Evolutionary conservation across 2,113 vertebrate genomes (phyloP).

Genomic region (Benitochromis conjunctus): DNA sequence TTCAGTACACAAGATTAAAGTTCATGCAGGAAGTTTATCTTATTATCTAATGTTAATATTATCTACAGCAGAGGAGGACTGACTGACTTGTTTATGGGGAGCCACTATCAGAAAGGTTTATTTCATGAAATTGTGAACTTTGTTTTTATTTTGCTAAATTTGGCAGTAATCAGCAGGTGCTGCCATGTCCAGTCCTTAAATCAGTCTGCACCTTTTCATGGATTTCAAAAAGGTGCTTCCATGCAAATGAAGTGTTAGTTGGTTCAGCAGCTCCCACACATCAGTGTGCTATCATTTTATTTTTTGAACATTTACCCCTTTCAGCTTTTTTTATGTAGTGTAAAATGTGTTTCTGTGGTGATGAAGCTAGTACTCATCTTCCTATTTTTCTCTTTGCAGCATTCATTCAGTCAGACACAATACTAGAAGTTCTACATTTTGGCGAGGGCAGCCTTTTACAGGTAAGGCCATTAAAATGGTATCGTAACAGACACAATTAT

Average conservation of each 20-base stretch:
- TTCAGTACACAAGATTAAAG: conserved; percentile 11
- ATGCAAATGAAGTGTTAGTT: not conserved
- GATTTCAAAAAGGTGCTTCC: not conserved
- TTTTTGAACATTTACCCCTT: not conserved
- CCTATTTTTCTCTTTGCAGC: conserved; percentile 69
- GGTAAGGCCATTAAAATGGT: conserved; percentile 70
- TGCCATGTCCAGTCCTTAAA: not conserved
- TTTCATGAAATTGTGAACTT: not conserved
- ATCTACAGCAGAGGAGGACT: not conserved
- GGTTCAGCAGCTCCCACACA: not conserved
- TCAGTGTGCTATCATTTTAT: not conserved
- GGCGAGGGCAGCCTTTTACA: conserved; percentile 92
- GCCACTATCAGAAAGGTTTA: not conserved
- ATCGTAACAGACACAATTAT: not conserved
- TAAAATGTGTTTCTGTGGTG: not conserved
- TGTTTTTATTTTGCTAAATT: not conserved
- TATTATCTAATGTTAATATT: not conserved
- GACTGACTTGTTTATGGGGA: not conserved
- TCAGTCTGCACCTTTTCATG: not conserved
- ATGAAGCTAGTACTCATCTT: not conserved
- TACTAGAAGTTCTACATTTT: conserved; percentile 96
- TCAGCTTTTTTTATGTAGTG: not conserved
- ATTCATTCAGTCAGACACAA: conserved; percentile 95
- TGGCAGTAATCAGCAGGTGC: fast-evolving
- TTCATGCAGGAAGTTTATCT: conserved; percentile 8